These are phyloP conservation scores for Zaprionus vittiger DNA, from an alignment of 1,140 invertebrate genomes.

Conservation along the genomic window DNA sequence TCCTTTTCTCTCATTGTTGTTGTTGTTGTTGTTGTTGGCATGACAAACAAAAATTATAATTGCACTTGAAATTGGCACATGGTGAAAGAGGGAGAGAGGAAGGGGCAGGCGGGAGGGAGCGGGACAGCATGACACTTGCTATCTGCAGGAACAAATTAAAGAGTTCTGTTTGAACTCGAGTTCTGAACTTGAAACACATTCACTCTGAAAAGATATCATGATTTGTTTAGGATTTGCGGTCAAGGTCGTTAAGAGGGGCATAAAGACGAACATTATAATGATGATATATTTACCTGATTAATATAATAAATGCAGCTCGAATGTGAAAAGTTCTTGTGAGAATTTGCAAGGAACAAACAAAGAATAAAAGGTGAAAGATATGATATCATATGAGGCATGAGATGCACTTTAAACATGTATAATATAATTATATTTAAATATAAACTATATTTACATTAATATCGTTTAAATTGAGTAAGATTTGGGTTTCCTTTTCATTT, in stretches of 20 bases:
- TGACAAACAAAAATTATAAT: constrained; percentile 82
- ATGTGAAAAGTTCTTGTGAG: background rate
- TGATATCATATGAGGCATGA: background rate
- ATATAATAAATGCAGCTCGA: too few relatives aligned
- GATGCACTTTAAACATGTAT: too few relatives aligned
- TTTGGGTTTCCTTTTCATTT: too few relatives aligned
- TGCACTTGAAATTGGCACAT: constrained; percentile 76
- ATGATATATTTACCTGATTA: background rate
- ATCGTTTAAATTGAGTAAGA: too few relatives aligned
- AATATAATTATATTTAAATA: too few relatives aligned
- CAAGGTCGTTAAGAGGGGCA: background rate
- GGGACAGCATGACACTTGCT: constrained; percentile 40
- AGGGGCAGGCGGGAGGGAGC: background rate
- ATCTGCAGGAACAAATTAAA: constrained; percentile 21
- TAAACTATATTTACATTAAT: too few relatives aligned
- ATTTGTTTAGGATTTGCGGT: constrained; percentile 1
- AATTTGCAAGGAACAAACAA: background rate
- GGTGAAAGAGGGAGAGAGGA: background rate
- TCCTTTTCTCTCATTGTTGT: constrained; percentile 52
- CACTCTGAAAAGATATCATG: background rate
- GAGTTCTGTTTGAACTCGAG: constrained; percentile 5
- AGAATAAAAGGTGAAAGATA: background rate
- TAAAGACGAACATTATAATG: too few relatives aligned
- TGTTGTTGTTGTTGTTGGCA: constrained; percentile 70
- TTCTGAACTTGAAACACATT: constrained; percentile 41